Base-by-base conservation (phyloP, 2,888 invertebrate species). In the Torymus auratus region DNA sequence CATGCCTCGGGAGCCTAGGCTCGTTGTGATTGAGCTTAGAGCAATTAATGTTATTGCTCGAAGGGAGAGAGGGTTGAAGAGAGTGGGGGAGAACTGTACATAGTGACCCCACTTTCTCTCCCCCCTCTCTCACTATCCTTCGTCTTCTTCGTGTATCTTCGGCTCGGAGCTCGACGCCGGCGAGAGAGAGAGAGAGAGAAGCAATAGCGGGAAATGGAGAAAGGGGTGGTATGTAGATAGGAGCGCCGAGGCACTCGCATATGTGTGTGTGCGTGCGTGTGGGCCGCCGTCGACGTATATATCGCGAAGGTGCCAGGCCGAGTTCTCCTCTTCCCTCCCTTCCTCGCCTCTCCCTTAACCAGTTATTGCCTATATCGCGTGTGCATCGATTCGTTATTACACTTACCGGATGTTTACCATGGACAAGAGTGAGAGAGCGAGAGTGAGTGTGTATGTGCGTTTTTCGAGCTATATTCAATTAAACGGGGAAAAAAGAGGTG, bases 41-140 rank as follows among this genome's bases (percentile, higher is more conserved):
- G 87, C 88, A 89, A 89, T 89, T 89, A 89, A 89, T 87, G 86
- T 87, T 88, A 88, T 88, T 89, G 88, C 88, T 86, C 83, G 85
- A 85, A 85, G 86, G 84, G 56, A 50, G 41, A 41, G 41, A 4
- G 41, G 41, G 41, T 41, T 41, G 41, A 41, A 41, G 41, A 41
- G 41, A 41, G 41, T 41, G 7, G 41, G 41, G 41, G 41, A 41
- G 85, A 83, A 82, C 78, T 82, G 83, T 75, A 82, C 82, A 75
- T 53, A 69, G 70, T 76, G 74, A 76, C 81, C 77, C 81, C 52
- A 17, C 56, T 68, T 15, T 65, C 20, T 41, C 64, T 28, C 52
- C 50, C 65, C 62, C 52, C 58, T 14, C 68, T 52, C 62, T 61
- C 52, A 23, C 28, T 50, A 17, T n/a, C 50, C 68, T 53, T 41